Percentiles rank a stretch among this genome's conserved stretches.
Evolutionary conservation across 2,797 vertebrate genomes (phyloP).

Genomic region (Melanotaenia boesemani): DNA sequence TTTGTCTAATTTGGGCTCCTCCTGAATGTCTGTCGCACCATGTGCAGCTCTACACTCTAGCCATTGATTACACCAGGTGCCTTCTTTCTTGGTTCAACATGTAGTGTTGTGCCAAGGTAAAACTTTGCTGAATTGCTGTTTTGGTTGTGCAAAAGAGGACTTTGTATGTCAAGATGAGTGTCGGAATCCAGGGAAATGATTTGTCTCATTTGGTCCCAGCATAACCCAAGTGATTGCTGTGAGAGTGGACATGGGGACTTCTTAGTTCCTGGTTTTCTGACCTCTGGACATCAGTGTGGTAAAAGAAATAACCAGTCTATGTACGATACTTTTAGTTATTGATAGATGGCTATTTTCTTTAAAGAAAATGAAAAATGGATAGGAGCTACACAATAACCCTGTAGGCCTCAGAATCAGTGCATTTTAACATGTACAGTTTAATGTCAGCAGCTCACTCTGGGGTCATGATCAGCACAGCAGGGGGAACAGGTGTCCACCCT

Average conservation of each 20-base stretch:
- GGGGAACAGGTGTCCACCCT: conserved; percentile 83
- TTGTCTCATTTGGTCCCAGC: background rate
- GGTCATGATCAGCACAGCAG: conserved; percentile 68
- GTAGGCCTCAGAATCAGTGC: conserved; percentile 41
- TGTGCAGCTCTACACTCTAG: background rate
- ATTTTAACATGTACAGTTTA: conserved; percentile 66
- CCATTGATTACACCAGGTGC: background rate
- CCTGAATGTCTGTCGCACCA: background rate
- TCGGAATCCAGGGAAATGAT: background rate
- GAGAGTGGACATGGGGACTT: background rate
- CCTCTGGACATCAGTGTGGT: background rate
- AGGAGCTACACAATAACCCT: conserved; percentile 11
- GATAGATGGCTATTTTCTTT: background rate
- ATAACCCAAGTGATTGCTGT: background rate
- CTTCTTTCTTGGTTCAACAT: conserved; percentile 11
- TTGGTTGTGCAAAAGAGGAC: background rate
- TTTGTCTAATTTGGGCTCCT: background rate
- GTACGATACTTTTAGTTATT: background rate
- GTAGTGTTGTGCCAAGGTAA: conserved; percentile 8
- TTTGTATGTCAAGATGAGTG: background rate
- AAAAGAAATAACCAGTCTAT: too few species aligned
- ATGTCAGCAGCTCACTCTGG: conserved; percentile 70
- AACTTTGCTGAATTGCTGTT: background rate
- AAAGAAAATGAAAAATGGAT: conserved; percentile 11
- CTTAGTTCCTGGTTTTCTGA: conserved; percentile 2